phyloP scores from a whole-genome alignment of 2,888 invertebrate species.

The Plagodis dolabraria region DNA sequence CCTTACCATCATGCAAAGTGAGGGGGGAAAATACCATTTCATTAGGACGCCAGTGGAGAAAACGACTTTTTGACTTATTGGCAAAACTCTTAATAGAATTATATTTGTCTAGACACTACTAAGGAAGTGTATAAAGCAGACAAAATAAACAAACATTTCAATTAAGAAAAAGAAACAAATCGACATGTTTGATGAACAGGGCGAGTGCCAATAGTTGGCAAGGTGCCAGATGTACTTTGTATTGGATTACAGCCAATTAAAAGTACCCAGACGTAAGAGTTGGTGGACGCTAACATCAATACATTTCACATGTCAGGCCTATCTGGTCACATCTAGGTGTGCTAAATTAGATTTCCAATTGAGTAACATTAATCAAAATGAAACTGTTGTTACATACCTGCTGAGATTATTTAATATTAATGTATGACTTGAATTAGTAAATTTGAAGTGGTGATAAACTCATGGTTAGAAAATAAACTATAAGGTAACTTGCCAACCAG shows the following conservation, averaged over 20 bases:
- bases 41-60: too few relatives aligned
- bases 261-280: slow-evolving; percentile 69
- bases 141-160: slow-evolving; percentile 51
- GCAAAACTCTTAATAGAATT: not conserved
- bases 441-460: not conserved
- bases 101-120: slow-evolving; percentile 39
- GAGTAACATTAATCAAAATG: slow-evolving; percentile 53
- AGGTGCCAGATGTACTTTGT: slow-evolving; percentile 78
- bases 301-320: slow-evolving; percentile 70
- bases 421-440: slow-evolving; percentile 8
- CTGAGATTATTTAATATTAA: slow-evolving; percentile 33
- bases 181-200: slow-evolving; percentile 79
- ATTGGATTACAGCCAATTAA: slow-evolving; percentile 84
- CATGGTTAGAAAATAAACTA: too few relatives aligned
- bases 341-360: slow-evolving; percentile 66
- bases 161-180: slow-evolving; percentile 78
- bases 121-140: slow-evolving; percentile 48
- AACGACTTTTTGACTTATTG: too few relatives aligned
- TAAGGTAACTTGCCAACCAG: too few relatives aligned
- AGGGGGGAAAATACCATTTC: too few relatives aligned
- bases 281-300: slow-evolving; percentile 61
- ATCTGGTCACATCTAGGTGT: slow-evolving; percentile 69
- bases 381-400: slow-evolving; percentile 32
- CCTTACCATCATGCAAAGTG: too few relatives aligned
- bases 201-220: slow-evolving; percentile 77